A percentile compares a stretch with the other conserved stretches of the same genome.
These are phyloP conservation scores for Knipowitschia caucasica DNA, from an alignment of 2,797 vertebrate genomes.

Conservation along the genomic window DNA sequence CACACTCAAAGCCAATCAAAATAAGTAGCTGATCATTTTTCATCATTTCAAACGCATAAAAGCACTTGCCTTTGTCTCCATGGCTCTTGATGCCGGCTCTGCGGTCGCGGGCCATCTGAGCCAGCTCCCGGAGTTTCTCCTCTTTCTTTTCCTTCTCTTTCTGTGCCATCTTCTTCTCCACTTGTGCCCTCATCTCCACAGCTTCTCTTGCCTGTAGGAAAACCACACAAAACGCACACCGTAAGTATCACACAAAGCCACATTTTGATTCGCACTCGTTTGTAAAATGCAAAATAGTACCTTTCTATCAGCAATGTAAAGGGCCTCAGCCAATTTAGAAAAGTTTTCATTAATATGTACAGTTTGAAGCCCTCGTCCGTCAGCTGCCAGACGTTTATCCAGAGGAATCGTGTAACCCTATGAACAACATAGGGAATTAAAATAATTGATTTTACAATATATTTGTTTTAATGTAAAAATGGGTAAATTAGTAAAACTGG, in stretches of 20 bases:
- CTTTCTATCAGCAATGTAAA: constrained; percentile 98
- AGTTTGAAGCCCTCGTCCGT: constrained; percentile 92
- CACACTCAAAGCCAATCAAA: too few species aligned
- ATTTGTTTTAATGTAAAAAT: neutral
- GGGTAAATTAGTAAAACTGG: neutral
- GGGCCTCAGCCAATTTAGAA: constrained; percentile 93
- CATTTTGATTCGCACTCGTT: neutral
- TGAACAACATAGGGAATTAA: neutral
- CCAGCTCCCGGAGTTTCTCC: constrained; percentile 93
- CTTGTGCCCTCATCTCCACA: constrained; percentile 98
- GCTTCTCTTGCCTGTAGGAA: constrained; percentile 88
- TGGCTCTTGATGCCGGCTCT: constrained; percentile 99
- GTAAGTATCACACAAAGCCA: neutral
- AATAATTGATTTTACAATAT: neutral
- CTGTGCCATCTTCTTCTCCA: constrained; percentile 98
- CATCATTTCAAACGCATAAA: too few species aligned
- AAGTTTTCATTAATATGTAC: constrained; percentile 99
- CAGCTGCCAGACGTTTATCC: constrained; percentile 94
- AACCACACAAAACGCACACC: neutral
- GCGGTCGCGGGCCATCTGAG: constrained; percentile 91
- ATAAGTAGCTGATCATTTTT: too few species aligned
- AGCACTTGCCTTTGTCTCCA: constrained; percentile 79
- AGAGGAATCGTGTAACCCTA: constrained; percentile 98
- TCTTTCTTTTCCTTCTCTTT: constrained; percentile 99
- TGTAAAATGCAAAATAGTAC: constrained; percentile 54